A percentile compares a stretch with the other conserved stretches of the same genome.
phyloP scores from a whole-genome alignment of 2,113 vertebrate genomes.

The Syrrhaptes paradoxus region DNA sequence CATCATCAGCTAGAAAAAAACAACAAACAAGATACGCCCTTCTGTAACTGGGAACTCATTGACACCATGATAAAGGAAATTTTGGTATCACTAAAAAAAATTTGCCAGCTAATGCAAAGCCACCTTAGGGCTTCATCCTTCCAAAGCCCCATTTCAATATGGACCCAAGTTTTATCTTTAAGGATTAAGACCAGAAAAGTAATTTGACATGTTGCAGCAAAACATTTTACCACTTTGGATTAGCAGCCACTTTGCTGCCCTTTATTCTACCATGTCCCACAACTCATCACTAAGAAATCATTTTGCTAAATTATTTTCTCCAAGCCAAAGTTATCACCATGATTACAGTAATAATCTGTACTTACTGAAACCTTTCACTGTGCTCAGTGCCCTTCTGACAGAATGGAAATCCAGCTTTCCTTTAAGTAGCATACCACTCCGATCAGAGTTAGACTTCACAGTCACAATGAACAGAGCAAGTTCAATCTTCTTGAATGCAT shows the following conservation, averaged over 20 bases:
- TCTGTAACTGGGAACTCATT: background rate
- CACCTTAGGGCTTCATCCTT: background rate
- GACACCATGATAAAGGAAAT: background rate
- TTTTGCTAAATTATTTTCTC: background rate
- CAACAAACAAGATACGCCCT: background rate
- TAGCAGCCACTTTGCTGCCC: background rate
- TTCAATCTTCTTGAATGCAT: background rate
- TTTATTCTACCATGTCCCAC: background rate
- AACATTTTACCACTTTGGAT: background rate
- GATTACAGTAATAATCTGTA: background rate
- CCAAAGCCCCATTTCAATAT: background rate
- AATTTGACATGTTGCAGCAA: background rate
- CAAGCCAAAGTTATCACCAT: background rate
- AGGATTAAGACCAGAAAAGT: background rate
- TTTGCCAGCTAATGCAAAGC: background rate
- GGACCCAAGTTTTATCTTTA: background rate
- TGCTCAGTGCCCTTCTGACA: background rate
- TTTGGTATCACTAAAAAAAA: background rate
- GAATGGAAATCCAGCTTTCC: background rate
- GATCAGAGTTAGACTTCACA: background rate
- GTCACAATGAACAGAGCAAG: background rate
- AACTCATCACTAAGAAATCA: background rate
- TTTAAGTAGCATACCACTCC: background rate
- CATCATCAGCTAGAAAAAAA: constrained; percentile 82
- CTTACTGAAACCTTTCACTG: background rate